A percentile compares a stretch with the other conserved stretches of the same genome.
phyloP scores from a whole-genome alignment of 2,797 vertebrate species.

The Dermochelys coriacea region DNA sequence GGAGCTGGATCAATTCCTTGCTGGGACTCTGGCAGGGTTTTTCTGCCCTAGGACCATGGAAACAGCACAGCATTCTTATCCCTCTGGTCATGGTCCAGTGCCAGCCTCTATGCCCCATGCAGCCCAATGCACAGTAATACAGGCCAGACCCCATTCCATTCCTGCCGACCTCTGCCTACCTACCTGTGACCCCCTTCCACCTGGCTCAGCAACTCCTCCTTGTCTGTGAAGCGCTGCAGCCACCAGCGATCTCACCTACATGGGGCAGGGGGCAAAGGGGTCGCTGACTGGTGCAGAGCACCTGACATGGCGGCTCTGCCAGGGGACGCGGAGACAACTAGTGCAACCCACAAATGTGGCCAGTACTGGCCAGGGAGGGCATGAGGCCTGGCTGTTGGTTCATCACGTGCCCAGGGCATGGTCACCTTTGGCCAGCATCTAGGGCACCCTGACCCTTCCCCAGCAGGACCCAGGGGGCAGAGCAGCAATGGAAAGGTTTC shows the following conservation, averaged over 20 bases:
- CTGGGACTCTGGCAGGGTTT: neutral
- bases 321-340: neutral
- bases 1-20: neutral
- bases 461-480: neutral
- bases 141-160: neutral
- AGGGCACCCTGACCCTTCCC: neutral
- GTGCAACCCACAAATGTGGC: neutral
- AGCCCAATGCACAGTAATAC: rapidly evolving
- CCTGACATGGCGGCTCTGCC: neutral
- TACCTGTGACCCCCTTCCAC: neutral
- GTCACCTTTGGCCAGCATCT: neutral
- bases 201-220: neutral
- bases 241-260: neutral
- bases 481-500: neutral
- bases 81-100: neutral
- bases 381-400: neutral
- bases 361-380: neutral
- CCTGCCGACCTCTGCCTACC: neutral
- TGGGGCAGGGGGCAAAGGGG: neutral
- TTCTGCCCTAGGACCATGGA: neutral
- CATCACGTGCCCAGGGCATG: neutral
- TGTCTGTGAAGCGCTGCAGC: neutral
- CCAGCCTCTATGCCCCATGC: neutral
- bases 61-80: neutral
- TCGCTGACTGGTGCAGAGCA: neutral